These are phyloP conservation scores for Gymnothorax reevesii DNA, from an alignment of 2,797 vertebrate species.

Conservation along the genomic window DNA sequence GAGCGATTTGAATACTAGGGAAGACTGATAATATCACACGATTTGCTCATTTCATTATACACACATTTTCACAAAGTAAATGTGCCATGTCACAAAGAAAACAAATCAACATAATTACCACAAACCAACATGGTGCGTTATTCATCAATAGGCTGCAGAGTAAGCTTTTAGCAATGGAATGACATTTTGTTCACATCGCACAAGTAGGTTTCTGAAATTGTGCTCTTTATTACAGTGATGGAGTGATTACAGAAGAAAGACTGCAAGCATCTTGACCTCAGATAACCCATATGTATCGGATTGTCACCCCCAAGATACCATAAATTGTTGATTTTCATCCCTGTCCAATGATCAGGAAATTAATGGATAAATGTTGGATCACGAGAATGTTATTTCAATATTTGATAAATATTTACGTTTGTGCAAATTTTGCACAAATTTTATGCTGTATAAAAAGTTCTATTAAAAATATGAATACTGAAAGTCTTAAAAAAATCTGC, in stretches of 20 bases:
- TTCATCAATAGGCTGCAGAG: neutral
- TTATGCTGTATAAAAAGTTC: too few relatives aligned
- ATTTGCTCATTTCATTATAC: conserved; percentile 8
- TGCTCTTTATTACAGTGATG: neutral
- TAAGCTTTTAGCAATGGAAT: neutral
- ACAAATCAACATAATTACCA: conserved; percentile 1
- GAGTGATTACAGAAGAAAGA: neutral
- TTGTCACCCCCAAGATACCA: neutral
- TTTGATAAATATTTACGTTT: too few relatives aligned
- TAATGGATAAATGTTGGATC: too few relatives aligned
- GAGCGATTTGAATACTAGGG: conserved; percentile 1
- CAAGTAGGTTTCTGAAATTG: neutral
- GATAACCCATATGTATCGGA: neutral
- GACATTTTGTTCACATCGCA: neutral
- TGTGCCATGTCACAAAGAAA: conserved; percentile 10
- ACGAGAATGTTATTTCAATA: too few relatives aligned
- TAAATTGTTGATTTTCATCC: neutral
- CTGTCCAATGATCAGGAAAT: neutral
- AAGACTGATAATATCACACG: conserved; percentile 6
- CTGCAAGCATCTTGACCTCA: neutral
- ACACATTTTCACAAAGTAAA: neutral
- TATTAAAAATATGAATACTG: too few relatives aligned
- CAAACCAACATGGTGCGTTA: neutral
- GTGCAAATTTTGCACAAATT: too few relatives aligned
- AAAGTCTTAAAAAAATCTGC: too few relatives aligned